A percentile compares a stretch with the other conserved stretches of the same genome.
phyloP scores from a whole-genome alignment of 2,113 vertebrate species.

The Rhynchomys soricoides region DNA sequence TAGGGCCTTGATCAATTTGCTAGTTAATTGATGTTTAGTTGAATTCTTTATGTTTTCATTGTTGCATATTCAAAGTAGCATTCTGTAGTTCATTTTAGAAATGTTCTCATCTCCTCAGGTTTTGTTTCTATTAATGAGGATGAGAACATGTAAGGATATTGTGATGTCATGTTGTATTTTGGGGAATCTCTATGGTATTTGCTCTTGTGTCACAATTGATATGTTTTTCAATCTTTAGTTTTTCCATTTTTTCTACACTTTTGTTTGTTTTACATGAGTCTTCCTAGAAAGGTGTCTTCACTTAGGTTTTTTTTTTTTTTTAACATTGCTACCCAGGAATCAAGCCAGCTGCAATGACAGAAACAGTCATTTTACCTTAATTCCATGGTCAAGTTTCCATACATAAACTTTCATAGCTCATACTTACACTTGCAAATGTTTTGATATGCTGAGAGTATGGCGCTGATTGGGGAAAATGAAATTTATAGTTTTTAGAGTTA shows the following conservation, averaged over 20 bases:
- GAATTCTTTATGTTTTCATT: neutral
- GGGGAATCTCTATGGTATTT: neutral
- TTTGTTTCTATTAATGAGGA: neutral
- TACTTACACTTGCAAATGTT: neutral
- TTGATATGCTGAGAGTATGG: too few relatives aligned
- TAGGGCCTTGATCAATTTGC: neutral
- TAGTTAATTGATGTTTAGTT: neutral
- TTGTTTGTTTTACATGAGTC: neutral
- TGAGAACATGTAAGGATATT: neutral
- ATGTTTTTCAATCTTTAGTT: accelerated
- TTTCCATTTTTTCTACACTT: neutral
- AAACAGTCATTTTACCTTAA: neutral
- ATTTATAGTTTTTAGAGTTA: neutral
- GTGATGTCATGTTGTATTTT: neutral
- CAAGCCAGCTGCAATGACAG: too few relatives aligned
- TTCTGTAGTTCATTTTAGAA: neutral
- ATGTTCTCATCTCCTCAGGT: neutral
- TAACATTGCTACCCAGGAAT: neutral
- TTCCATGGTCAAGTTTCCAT: neutral
- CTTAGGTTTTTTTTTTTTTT: neutral
- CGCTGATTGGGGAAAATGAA: neutral
- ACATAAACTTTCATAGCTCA: neutral
- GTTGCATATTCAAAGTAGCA: too few relatives aligned
- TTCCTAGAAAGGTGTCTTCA: neutral
- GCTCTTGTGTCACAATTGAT: neutral